Conservation (phyloP, 1,140 invertebrate genomes). For the Ditylenchus dipsaci region DNA sequence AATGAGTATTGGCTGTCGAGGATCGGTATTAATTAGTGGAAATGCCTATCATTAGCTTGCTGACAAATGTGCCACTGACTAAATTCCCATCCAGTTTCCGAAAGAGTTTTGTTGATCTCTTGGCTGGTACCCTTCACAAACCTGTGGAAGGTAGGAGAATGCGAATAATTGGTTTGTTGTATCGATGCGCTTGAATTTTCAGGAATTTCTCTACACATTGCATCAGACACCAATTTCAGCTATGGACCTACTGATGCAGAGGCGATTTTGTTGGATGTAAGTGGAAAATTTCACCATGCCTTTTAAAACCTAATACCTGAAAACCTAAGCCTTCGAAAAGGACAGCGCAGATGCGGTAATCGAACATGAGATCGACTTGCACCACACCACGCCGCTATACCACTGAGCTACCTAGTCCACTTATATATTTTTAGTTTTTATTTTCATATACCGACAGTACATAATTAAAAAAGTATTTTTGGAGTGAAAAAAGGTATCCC, state of each 20-base stretch:
- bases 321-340: too few relatives aligned
- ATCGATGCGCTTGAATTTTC: too few relatives aligned
- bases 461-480: neutral
- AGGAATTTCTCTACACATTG: constrained; percentile 1
- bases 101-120: neutral
- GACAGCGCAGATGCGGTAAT: too few relatives aligned
- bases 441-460: neutral
- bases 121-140: constrained; percentile 8
- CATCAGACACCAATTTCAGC: constrained; percentile 1
- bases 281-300: neutral
- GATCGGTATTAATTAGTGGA: too few relatives aligned
- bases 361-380: too few relatives aligned
- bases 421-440: too few relatives aligned
- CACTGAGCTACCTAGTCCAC: too few relatives aligned
- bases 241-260: constrained; percentile 1
- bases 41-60: constrained; percentile 13
- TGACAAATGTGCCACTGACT: constrained; percentile 5
- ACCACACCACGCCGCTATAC: too few relatives aligned
- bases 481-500: too few relatives aligned
- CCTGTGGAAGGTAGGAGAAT: neutral
- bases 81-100: constrained; percentile 7
- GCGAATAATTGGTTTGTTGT: too few relatives aligned
- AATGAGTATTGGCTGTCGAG: too few relatives aligned
- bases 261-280: constrained; percentile 3
- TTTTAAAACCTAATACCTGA: too few relatives aligned